Evolutionary conservation across 2,888 invertebrate genomes (phyloP), one percentile per base, ranked within the genome.

Genomic region (Eumacrocentrus americanus): DNA sequence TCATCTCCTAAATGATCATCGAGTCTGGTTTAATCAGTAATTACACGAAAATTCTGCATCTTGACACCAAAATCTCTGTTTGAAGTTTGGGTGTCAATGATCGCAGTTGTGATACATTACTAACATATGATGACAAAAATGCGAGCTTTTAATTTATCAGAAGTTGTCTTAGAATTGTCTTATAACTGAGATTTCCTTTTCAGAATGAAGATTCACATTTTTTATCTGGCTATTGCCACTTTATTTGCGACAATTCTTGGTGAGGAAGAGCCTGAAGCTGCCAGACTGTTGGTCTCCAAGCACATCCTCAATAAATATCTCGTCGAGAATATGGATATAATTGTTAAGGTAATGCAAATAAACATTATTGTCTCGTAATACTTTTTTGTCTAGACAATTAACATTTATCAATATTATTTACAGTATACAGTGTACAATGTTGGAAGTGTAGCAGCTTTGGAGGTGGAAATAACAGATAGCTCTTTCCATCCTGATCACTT

Each of bases 321-420:
- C 64, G 98, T 99, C 1, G 97, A 98, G 84, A 91, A 91, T 76
- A 94, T 95, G 89, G 98, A 99, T 81, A 89, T 98, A 72, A 88
- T 98, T 64, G 90, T 98, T 40, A 94, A 97, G 77, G 83, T 83
- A 72, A 67, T 75, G 29, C 20, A 42, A 37, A 23, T 2, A 46
- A 40, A 44, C 38, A 16, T 51, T 4, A n/a, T 6, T 55, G 23
- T 11, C 12, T 4, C 11, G 18, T 37, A 25, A 42, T n/a, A 35
- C 12, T 9, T 16, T 35, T 38, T 14, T 25, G 9, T 29, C 6
- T 51, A 20, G 25, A 34, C 12, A 23, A 44, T 34, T 20, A 52
- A 4, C 38, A 23, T n/a, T 23, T 3, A 42, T 11, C 22, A n/a
- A 29, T 52, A 11, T 9, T 29, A 53, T 68, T 77, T 72, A 7